Evolutionary conservation across 2,888 invertebrate genomes (phyloP), one percentile per base, ranked within the genome.

Genomic region (Eurois occulta): DNA sequence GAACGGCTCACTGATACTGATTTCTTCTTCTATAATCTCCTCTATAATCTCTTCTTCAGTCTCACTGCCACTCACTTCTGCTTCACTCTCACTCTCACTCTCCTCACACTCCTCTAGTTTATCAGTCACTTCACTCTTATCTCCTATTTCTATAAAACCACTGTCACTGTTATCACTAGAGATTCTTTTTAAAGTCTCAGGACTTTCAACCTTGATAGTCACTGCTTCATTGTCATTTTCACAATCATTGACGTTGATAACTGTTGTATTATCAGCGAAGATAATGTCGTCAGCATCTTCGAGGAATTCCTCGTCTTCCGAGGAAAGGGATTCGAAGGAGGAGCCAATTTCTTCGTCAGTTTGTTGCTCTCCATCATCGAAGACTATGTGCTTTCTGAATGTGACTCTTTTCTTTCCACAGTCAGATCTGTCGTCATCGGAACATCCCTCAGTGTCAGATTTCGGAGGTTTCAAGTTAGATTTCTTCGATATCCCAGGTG

Each of bases 101-200:
- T 75, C 85, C 35, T 78, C 88, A 81, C 87, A 86, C 10, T 78
- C 84, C 90, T 84, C 84, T 80, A 80, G 66, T 72, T 85, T 85
- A 28, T 84, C 86, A 28, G 92, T 92, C 80, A 93, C 92, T 58
- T 92, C 94, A 80, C 94, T 93, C 75, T 88, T 95, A 84, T 95
- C 96, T 88, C 94, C 93, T 85, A 93, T 92, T 76, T 96, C 96
- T 89, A 96, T 87, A 80, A 96, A 96, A 3, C 96, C 96, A 95
- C 96, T 96, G 77, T 96, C 96, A 96, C 96, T 96, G 78, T 95
- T 96, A 84, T 96, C 96, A 94, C 95, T 95, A 3, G 95, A 94
- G 81, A 96, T 94, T 86, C 94, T 90, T 88, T 93, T 93, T 0
- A 95, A 87, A 67, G 91, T 92, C 16, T 93, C 92, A 28, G 92